Conservation (phyloP, 2,888 invertebrate genomes). For the Anticlea derivata region DNA sequence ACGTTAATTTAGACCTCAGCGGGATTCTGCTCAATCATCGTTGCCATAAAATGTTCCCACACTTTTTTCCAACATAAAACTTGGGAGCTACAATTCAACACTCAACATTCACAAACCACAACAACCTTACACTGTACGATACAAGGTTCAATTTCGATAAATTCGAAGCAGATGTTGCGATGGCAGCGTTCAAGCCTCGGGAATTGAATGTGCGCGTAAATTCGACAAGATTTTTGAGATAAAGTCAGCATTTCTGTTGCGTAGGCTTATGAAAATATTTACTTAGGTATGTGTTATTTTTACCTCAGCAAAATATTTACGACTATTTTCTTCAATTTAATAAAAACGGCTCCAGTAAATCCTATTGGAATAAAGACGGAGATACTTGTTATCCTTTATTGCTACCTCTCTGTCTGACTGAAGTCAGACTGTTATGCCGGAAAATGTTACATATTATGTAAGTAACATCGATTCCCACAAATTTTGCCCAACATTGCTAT, state of each 20-base stretch:
- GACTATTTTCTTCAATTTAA: constrained; percentile 12
- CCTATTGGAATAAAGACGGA: constrained; percentile 7
- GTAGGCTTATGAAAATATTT: constrained; percentile 18
- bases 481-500: too few species aligned
- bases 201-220: constrained; percentile 50
- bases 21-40: constrained; percentile 55
- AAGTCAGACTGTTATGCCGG: neutral
- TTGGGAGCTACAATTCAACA: constrained; percentile 24
- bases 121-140: constrained; percentile 16
- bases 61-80: constrained; percentile 43
- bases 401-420: neutral
- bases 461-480: too few species aligned
- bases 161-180: neutral
- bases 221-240: constrained; percentile 44
- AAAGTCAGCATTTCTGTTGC: constrained; percentile 36
- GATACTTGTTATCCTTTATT: constrained; percentile 10
- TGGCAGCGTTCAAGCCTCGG: constrained; percentile 27
- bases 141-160: constrained; percentile 27
- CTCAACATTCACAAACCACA: constrained; percentile 5
- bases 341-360: constrained; percentile 9
- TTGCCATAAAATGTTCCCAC: constrained; percentile 41
- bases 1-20: constrained; percentile 52
- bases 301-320: constrained; percentile 7
- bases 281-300: constrained; percentile 7
- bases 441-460: too few species aligned